Evolutionary conservation across 1,140 invertebrate genomes (phyloP), one percentile per base, ranked within the genome.

Genomic region (Brachionus angularis): DNA sequence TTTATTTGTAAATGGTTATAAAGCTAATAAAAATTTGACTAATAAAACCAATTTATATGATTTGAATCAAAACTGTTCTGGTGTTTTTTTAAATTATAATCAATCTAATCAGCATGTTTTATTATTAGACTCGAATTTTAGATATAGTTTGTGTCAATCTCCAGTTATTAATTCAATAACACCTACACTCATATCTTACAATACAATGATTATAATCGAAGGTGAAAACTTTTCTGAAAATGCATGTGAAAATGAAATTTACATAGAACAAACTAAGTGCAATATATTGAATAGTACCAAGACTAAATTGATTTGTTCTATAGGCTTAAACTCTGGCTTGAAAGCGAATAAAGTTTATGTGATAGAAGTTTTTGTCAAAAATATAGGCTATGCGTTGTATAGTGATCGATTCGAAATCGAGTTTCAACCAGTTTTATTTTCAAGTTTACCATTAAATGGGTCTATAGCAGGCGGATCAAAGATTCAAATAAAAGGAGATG

Each of bases 401-500:
- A 67, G 47, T 29, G 29, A 29, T 14, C 47, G 23, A 34, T 33
- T 36, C 10, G 23, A 18, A 34, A 18, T 67, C 29, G 16, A 36
- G 12, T 67, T 47, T 36, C 1, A 21, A 5, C 23, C 39, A 2
- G 42, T 33, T 10, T 25, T 46, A 5, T 14, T 16, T 7, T 23
- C 25, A 5, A 21, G 39, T 8, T 29, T 5, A 4, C 27, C 18
- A 33, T 23, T 0, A 12, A 5, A 31, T 5, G 44, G 34, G 3
- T 62, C 46, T 7, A 47, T 21, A 14, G 25, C 31, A n/a, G 46
- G 75, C 47, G 76, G 76, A 21, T 36, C 74, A 14, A 34, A 50
- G 3, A 18, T 78, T 8, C 73, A 73, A 2, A 73, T 78, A 8
- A 61, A 23, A 46, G 77, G 77, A 7, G 73, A 74, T 67, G 77